Percentiles rank a stretch among this genome's conserved stretches.
These are phyloP conservation scores for Babylonia areolata DNA, from an alignment of 1,140 invertebrate species.

Conservation along the genomic window DNA sequence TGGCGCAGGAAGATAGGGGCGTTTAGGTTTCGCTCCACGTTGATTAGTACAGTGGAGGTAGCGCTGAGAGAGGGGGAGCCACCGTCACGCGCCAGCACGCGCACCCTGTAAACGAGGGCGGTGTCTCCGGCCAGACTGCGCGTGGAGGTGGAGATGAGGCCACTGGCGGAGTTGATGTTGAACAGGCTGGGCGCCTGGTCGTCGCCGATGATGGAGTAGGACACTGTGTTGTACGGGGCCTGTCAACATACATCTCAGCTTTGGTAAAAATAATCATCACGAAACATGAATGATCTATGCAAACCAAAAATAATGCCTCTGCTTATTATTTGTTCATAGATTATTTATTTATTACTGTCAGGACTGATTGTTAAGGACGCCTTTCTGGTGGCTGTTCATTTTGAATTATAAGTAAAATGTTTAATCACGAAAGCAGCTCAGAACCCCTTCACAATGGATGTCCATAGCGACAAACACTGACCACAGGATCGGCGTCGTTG, in stretches of 20 bases:
- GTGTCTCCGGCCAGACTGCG: constrained; percentile 37
- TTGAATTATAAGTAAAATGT: no score
- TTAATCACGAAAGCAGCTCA: no score
- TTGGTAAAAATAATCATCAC: no score
- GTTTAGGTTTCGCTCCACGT: constrained; percentile 58
- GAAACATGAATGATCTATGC: no score
- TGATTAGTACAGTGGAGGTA: constrained; percentile 51
- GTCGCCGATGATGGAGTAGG: constrained; percentile 60
- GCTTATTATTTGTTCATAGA: no score
- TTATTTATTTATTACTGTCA: no score
- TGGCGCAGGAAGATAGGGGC: constrained; percentile 47
- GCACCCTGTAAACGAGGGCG: constrained; percentile 45
- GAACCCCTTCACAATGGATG: no score
- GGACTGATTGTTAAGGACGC: no score
- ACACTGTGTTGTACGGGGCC: constrained; percentile 55
- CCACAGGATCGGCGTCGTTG: constrained; percentile 87
- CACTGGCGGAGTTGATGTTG: constrained; percentile 45
- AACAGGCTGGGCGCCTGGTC: constrained; percentile 51
- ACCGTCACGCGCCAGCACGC: constrained; percentile 77
- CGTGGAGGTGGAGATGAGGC: constrained; percentile 51
- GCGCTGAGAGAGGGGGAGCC: constrained; percentile 52
- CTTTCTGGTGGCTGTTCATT: no score
- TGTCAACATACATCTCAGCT: constrained; percentile 42
- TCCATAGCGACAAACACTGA: no score
- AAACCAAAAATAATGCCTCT: no score